Evolutionary conservation across 2,888 invertebrate genomes (phyloP), one percentile per base, ranked within the genome.

Genomic region (Diloba caeruleocephala): DNA sequence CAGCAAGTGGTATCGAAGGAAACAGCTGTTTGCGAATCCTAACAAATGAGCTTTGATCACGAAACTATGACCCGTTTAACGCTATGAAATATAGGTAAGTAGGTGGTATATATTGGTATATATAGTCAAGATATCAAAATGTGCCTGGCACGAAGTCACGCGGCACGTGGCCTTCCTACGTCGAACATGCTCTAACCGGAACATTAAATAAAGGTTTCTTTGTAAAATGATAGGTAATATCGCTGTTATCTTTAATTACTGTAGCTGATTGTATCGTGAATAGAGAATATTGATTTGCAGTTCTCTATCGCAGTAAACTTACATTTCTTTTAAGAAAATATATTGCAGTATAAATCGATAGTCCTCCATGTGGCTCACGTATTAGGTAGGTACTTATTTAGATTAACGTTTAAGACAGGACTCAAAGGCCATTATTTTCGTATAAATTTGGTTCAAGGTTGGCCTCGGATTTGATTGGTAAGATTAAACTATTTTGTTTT

Each of bases 41-140:
- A 70, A 78, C 71, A 81, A 89, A 90, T 61, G 82, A 74, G 73
- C 62, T 63, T 48, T 57, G 62, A 80, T 73, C 90, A 90, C 90
- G 90, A 80, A 81, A 74, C 63, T 51, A 61, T 71, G 82, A 76
- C 79, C 81, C 71, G 76, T 77, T 83, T 82, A 79, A 56, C 60
- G 50, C 66, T 54, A 44, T 69, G 64, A 72, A 78, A 83, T 82
- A 74, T 83, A 80, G 81, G 82, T 76, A 76, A 82, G 63, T 75
- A 76, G 74, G 71, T 78, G 45, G 72, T 73, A 64, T 66, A 68
- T 45, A 50, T 69, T 59, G 70, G 68, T 78, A 70, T 72, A 58
- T 6, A 13, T 10, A 48, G 34, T 39, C 51, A 41, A 57, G 70
- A 75, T 73, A 73, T 67, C 56, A 53, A 49, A 66, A 63, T 67